Evolutionary conservation across 2,888 invertebrate species (phyloP).

Genomic region (Apodemia duryi): DNA sequence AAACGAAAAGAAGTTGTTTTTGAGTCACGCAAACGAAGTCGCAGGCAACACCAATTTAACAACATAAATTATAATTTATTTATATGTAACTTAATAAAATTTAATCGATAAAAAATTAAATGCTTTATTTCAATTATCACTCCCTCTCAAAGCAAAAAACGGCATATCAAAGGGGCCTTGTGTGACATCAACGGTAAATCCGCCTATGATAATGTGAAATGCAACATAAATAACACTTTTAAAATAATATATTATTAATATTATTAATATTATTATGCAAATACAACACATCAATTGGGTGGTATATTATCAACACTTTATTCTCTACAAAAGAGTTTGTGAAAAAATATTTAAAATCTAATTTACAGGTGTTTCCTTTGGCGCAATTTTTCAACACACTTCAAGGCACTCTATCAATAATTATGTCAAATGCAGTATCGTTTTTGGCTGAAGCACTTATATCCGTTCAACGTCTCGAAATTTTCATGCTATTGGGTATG

Average conservation of each 20-base stretch:
- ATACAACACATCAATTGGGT: background rate
- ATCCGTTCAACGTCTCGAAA: constrained; percentile 80
- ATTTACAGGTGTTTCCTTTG: constrained; percentile 78
- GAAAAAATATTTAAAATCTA: constrained; percentile 19
- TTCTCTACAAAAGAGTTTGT: background rate
- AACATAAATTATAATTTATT: too few relatives aligned
- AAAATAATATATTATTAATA: background rate
- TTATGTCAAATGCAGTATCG: constrained; percentile 79
- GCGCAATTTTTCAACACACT: constrained; percentile 82
- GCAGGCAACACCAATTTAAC: too few relatives aligned
- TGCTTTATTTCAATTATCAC: too few relatives aligned
- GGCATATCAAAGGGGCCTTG: too few relatives aligned
- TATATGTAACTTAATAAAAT: too few relatives aligned
- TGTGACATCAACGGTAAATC: too few relatives aligned
- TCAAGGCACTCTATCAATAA: constrained; percentile 81
- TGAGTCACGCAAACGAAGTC: too few relatives aligned
- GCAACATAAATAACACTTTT: background rate
- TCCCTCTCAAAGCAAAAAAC: too few relatives aligned
- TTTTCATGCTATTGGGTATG: constrained; percentile 78
- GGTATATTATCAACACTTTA: background rate
- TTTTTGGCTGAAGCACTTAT: constrained; percentile 80
- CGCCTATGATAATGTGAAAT: too few relatives aligned
- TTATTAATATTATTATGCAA: background rate
- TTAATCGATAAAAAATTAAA: too few relatives aligned
- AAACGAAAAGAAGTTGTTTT: too few relatives aligned